Evolutionary conservation across 2,888 invertebrate genomes (phyloP).

Genomic region (Dryomyza anilis): DNA sequence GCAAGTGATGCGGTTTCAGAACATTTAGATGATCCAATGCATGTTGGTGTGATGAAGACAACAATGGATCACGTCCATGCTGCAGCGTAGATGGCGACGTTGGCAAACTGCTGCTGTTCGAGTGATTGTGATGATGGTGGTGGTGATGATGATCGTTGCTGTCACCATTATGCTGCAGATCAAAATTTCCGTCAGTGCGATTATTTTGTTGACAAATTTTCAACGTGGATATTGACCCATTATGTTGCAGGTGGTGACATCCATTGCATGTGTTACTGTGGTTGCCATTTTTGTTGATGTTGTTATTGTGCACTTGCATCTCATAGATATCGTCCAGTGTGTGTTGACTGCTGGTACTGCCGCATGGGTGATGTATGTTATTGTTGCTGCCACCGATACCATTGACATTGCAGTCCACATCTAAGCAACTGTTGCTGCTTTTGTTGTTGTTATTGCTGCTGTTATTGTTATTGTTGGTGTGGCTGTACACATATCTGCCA

Average conservation of each 20-base stretch:
- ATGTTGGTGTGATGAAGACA: conserved; percentile 54
- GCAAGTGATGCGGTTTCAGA: conserved; percentile 36
- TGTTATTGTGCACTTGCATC: conserved; percentile 4
- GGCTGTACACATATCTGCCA: too few species aligned
- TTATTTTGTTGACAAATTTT: conserved; percentile 28
- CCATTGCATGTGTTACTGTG: conserved; percentile 25
- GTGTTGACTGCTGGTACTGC: conserved; percentile 35
- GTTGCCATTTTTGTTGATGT: conserved; percentile 5
- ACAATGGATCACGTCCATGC: conserved; percentile 52
- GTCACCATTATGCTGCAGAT: conserved; percentile 28
- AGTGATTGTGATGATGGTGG: conserved; percentile 31
- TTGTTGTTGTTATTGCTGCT: conserved; percentile 20
- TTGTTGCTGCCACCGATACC: conserved; percentile 21
- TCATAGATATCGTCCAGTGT: conserved; percentile 35
- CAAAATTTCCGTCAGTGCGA: conserved; percentile 34
- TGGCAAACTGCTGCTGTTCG: conserved; percentile 33
- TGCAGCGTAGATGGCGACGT: conserved; percentile 38
- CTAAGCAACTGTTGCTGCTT: conserved; percentile 37
- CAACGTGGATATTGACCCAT: conserved; percentile 10
- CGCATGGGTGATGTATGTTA: conserved; percentile 31
- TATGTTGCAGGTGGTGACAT: conserved; percentile 26
- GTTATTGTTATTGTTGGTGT: conserved; percentile 16
- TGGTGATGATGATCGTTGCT: conserved; percentile 32
- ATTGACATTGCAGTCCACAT: conserved; percentile 37
- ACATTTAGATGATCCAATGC: conserved; percentile 33